phyloP scores from a whole-genome alignment of 2,113 vertebrate species.

The Romanogobio albipinnatus region DNA sequence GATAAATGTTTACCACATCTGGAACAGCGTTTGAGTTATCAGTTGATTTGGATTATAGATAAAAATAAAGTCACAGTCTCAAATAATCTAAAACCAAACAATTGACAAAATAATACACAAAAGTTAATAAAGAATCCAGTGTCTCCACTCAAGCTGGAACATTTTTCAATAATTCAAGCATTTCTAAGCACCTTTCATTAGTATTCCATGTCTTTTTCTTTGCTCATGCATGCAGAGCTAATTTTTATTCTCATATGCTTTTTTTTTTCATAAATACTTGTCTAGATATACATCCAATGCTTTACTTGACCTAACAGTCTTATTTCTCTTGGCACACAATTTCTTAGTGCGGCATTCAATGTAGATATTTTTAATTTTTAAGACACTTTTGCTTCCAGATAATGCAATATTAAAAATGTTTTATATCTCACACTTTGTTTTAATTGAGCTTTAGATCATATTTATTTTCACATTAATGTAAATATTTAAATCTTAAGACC shows the following conservation, averaged over 20 bases:
- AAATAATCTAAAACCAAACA: constrained; percentile 3
- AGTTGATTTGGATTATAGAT: constrained; percentile 16
- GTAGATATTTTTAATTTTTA: constrained; percentile 24
- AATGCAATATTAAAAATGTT: constrained; percentile 12
- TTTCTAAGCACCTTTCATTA: constrained; percentile 38
- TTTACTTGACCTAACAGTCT: constrained; percentile 5
- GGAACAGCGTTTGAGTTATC: constrained; percentile 25
- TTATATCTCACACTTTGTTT: not conserved
- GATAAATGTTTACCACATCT: constrained; percentile 45
- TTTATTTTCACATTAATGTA: constrained; percentile 29
- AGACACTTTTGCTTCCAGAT: constrained; percentile 26
- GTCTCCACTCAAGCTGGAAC: constrained; percentile 30
- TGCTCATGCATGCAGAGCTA: constrained; percentile 36
- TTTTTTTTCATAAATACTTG: constrained; percentile 3
- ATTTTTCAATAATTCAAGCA: not conserved
- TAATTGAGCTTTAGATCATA: constrained; percentile 27
- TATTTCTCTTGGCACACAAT: not conserved
- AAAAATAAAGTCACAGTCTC: constrained; percentile 25
- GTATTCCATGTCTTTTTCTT: constrained; percentile 29
- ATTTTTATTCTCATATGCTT: not conserved
- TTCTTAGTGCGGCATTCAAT: constrained; percentile 29
- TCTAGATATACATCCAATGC: constrained; percentile 36
- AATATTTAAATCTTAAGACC: constrained; percentile 33
- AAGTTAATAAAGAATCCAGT: constrained; percentile 12
- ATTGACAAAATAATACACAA: constrained; percentile 24